phyloP scores from a whole-genome alignment of 2,888 invertebrate genomes.

The Phortica okadai region DNA sequence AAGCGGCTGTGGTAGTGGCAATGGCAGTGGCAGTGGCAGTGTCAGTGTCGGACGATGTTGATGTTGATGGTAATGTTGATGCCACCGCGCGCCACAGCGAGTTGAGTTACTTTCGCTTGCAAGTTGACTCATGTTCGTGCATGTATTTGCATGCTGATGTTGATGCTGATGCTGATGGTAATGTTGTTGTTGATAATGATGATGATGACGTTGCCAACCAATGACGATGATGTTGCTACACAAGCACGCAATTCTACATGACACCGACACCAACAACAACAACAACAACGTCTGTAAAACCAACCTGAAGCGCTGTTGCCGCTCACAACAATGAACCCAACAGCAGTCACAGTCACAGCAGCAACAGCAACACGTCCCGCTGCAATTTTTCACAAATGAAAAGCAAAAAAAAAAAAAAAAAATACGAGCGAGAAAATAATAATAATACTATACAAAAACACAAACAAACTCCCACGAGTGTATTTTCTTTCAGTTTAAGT shows the following conservation, averaged over 20 bases:
- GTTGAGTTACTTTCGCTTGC: constrained; percentile 26
- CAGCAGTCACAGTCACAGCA: background rate
- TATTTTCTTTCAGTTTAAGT: constrained; percentile 25
- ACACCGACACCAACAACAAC: constrained; percentile 18
- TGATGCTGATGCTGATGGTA: background rate
- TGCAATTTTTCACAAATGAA: constrained; percentile 25
- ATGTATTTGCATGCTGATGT: constrained; percentile 17
- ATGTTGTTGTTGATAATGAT: background rate
- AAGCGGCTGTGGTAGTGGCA: background rate
- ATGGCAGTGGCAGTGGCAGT: background rate
- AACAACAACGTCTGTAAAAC: background rate
- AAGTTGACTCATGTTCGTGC: constrained; percentile 25
- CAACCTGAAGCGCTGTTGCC: background rate
- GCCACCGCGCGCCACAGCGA: background rate
- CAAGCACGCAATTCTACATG: constrained; percentile 22
- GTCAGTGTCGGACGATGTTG: background rate
- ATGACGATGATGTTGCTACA: constrained; percentile 12
- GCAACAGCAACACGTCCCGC: constrained; percentile 19
- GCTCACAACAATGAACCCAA: background rate
- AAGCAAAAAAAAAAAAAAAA: background rate
- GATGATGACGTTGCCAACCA: background rate
- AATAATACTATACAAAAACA: background rate
- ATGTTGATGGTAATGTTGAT: constrained; percentile 2
- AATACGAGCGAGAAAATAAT: background rate
- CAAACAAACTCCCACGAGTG: background rate